Conservation (phyloP, 2,113 vertebrate genomes). For the Boulengeromyrus knoepffleri region DNA sequence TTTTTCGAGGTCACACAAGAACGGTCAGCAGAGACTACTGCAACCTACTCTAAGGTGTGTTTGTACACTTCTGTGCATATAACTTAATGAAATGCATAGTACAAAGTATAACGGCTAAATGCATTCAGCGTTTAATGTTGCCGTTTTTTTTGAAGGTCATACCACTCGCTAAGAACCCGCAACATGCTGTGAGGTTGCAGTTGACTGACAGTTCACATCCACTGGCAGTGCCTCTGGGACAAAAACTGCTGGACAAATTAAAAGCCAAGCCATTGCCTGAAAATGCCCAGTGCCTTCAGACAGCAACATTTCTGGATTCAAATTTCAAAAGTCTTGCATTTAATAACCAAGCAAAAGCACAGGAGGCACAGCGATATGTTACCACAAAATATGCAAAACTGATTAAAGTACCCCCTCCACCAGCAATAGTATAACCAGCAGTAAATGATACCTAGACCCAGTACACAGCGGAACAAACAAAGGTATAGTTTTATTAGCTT, state of each 20-base stretch:
- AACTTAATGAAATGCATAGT: neutral
- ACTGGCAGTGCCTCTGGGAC: neutral
- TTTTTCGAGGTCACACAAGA: neutral
- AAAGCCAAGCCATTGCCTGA: neutral
- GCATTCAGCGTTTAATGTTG: neutral
- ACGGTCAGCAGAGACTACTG: neutral
- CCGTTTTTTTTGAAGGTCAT: neutral
- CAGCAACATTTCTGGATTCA: neutral
- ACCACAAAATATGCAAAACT: neutral
- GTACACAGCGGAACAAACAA: too few relatives aligned
- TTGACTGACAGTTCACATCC: neutral
- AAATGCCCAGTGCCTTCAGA: neutral
- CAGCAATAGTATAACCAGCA: too few relatives aligned
- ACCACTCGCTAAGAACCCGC: neutral
- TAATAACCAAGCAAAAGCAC: neutral
- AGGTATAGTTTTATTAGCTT: too few relatives aligned
- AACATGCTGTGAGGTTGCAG: neutral
- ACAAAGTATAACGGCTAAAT: neutral
- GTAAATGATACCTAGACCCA: too few relatives aligned
- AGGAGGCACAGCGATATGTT: neutral
- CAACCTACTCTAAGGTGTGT: neutral
- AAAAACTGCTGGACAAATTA: neutral
- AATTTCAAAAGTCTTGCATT: neutral
- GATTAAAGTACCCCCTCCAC: neutral
- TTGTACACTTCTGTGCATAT: neutral